Conservation (phyloP, 2,888 invertebrate genomes). For the Drosophila setosimentum region DNA sequence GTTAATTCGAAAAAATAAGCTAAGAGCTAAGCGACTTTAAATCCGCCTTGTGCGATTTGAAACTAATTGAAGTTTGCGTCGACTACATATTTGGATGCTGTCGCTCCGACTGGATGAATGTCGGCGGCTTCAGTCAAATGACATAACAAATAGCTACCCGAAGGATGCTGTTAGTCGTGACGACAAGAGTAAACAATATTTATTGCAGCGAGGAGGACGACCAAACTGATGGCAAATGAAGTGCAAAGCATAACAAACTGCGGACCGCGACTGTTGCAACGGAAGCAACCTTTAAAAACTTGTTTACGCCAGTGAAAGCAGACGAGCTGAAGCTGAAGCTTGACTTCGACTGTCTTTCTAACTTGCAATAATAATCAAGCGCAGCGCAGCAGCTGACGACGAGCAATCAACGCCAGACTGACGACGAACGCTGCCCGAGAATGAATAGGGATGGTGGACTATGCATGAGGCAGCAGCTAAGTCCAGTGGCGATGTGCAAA, state of each 20-base stretch:
- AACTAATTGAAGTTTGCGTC: constrained; percentile 57
- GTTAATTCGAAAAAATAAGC: constrained; percentile 6
- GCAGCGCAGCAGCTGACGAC: constrained; percentile 69
- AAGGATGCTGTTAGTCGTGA: constrained; percentile 53
- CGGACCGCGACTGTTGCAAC: constrained; percentile 63
- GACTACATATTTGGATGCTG: constrained; percentile 38
- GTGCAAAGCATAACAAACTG: constrained; percentile 73
- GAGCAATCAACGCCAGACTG: constrained; percentile 58
- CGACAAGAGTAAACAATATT: constrained; percentile 70
- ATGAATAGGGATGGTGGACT: constrained; percentile 16
- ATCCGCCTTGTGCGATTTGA: constrained; percentile 57
- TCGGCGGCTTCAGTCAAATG: constrained; percentile 66
- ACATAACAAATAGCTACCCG: constrained; percentile 75
- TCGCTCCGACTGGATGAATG: constrained; percentile 65
- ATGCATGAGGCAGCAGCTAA: constrained; percentile 28
- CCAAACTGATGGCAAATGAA: constrained; percentile 63
- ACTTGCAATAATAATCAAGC: constrained; percentile 71
- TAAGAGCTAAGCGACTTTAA: constrained; percentile 47
- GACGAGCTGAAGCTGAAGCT: background rate
- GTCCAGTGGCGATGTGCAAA: constrained; percentile 66
- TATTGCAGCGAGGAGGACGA: constrained; percentile 50
- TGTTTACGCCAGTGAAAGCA: constrained; percentile 59
- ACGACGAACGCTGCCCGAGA: constrained; percentile 5
- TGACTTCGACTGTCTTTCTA: constrained; percentile 33
- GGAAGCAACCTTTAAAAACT: constrained; percentile 77